Conservation (phyloP, 2,888 invertebrate genomes). For the Slavum lentiscoides region DNA sequence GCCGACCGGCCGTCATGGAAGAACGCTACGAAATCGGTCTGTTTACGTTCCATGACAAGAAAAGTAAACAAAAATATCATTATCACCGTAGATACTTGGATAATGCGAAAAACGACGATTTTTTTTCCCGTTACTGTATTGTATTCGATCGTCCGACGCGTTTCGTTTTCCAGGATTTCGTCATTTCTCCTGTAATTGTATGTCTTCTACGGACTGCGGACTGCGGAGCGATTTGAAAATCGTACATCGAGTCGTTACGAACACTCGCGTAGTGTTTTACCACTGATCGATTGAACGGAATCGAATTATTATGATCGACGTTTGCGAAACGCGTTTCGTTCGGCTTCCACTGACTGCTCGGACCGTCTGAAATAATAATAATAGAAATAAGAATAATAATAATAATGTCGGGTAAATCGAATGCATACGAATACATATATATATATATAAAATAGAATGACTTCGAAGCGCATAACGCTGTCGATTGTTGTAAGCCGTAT, state of each 20-base stretch:
- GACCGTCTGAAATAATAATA: not conserved
- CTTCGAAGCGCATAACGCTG: not conserved
- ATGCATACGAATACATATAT: not conserved
- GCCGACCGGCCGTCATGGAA: slow-evolving; percentile 6
- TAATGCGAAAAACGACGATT: not conserved
- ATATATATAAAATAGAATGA: not conserved
- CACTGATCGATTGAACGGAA: not conserved
- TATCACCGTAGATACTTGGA: not conserved
- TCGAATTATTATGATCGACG: slow-evolving; percentile 12
- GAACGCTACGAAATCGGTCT: not conserved
- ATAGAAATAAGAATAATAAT: not conserved
- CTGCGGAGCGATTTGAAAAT: not conserved
- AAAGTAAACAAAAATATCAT: slow-evolving; percentile 30
- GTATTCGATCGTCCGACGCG: not conserved
- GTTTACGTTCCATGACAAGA: not conserved
- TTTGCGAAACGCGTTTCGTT: not conserved
- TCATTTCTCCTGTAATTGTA: not conserved
- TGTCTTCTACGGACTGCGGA: not conserved
- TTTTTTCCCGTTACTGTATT: not conserved
- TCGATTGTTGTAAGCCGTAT: not conserved
- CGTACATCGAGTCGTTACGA: not conserved
- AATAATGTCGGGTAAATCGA: slow-evolving; percentile 34
- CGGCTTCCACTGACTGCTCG: not conserved
- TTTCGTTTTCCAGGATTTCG: not conserved
- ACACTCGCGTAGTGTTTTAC: not conserved